Evolutionary conservation across 2,113 vertebrate species (phyloP).

Genomic region (Antigone vipio): DNA sequence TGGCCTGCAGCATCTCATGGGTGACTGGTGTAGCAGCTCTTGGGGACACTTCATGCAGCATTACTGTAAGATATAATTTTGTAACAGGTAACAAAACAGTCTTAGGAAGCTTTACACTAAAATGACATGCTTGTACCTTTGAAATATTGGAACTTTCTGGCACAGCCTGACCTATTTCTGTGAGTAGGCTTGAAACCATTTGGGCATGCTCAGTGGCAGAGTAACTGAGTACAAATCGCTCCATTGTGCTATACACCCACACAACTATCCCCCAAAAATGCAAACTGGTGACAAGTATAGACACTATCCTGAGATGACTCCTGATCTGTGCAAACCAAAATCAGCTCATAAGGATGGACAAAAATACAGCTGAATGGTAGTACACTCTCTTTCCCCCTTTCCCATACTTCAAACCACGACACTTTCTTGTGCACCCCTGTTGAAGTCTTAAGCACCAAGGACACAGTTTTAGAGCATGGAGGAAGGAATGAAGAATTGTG

Average conservation of each 20-base stretch:
- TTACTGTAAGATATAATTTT: neutral
- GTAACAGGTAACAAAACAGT: neutral
- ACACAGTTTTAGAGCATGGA: neutral
- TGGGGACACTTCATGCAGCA: neutral
- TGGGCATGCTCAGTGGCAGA: neutral
- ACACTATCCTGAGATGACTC: neutral
- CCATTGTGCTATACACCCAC: neutral
- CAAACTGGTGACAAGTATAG: neutral
- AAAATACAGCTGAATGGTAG: neutral
- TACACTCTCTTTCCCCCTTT: neutral
- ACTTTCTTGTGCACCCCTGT: neutral
- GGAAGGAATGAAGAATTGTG: neutral
- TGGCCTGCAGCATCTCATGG: neutral
- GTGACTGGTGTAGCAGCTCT: neutral
- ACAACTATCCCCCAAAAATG: neutral
- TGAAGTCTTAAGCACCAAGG: neutral
- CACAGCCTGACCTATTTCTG: neutral
- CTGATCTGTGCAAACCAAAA: neutral
- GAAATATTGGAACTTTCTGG: neutral
- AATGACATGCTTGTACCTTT: neutral
- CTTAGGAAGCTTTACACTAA: neutral
- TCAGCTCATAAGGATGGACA: neutral
- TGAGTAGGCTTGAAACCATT: neutral
- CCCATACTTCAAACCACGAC: neutral
- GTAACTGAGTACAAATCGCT: neutral